A percentile compares a stretch with the other conserved stretches of the same genome.
Conservation (phyloP, 2,113 vertebrate species). For the Brachyhypopomus occidentalis region DNA sequence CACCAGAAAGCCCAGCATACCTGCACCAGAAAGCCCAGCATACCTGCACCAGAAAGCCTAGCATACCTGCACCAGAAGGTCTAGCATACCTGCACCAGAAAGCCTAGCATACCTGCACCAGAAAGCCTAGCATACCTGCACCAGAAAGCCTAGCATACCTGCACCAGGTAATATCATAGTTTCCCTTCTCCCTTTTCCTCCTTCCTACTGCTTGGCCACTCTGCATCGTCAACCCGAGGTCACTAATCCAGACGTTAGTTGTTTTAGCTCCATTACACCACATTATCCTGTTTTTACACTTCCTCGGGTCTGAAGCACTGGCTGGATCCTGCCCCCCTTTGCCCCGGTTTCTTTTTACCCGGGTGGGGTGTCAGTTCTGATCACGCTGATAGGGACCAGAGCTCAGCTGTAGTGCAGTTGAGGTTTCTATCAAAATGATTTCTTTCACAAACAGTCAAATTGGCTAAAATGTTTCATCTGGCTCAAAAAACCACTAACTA, state of each 20-base stretch:
- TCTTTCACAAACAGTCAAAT: conserved; percentile 98
- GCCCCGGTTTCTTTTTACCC: conserved; percentile 76
- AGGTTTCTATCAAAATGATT: conserved; percentile 95
- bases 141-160: too few species aligned
- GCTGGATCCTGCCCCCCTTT: conserved; percentile 78
- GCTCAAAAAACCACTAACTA: conserved; percentile 84
- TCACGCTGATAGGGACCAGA: conserved; percentile 89
- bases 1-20: too few species aligned
- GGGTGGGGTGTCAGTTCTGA: conserved; percentile 80
- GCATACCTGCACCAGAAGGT: too few species aligned
- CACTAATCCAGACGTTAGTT: conserved; percentile 83
- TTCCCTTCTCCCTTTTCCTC: too few species aligned
- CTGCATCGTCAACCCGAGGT: too few species aligned
- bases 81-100: too few species aligned
- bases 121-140: too few species aligned
- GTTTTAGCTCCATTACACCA: conserved; percentile 56
- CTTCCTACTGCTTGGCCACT: too few species aligned
- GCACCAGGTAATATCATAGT: too few species aligned
- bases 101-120: too few species aligned
- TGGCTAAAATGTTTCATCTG: conserved; percentile 96
- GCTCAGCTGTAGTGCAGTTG: conserved; percentile 85
- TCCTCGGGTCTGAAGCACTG: conserved; percentile 84
- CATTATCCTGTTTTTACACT: conserved; percentile 82
- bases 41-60: too few species aligned
- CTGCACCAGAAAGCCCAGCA: too few species aligned